Evolutionary conservation across 2,113 vertebrate species (phyloP).

Genomic region (Strix uralensis): DNA sequence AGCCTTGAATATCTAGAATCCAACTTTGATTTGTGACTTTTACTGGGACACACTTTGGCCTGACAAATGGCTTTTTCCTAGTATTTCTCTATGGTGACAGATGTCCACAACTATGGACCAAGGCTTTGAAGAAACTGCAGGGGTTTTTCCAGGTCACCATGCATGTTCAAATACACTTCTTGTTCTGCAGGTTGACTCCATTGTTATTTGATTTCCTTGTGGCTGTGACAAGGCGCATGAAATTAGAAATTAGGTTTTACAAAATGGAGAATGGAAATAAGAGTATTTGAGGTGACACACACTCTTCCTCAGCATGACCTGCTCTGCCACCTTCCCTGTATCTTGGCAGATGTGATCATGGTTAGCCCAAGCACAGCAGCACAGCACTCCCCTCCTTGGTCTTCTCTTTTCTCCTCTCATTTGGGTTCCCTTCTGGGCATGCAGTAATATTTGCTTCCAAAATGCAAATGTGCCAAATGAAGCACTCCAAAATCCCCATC

Average conservation of each 20-base stretch:
- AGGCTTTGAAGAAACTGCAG: neutral
- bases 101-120: neutral
- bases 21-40: neutral
- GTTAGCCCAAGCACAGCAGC: neutral
- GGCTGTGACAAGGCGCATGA: neutral
- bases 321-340: neutral
- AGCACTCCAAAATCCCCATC: neutral
- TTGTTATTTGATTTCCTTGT: neutral
- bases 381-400: neutral
- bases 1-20: neutral
- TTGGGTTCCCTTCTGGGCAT: neutral
- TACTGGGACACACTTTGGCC: neutral
- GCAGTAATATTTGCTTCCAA: neutral
- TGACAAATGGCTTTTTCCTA: neutral
- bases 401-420: neutral
- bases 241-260: neutral
- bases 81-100: neutral
- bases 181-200: neutral
- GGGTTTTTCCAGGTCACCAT: neutral
- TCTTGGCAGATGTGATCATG: neutral
- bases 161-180: neutral
- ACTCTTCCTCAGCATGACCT: neutral
- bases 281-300: neutral
- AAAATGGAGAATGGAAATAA: neutral
- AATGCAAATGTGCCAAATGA: neutral